phyloP scores from a whole-genome alignment of 2,797 vertebrate species.

The Schizothorax lantsangensis region DNA sequence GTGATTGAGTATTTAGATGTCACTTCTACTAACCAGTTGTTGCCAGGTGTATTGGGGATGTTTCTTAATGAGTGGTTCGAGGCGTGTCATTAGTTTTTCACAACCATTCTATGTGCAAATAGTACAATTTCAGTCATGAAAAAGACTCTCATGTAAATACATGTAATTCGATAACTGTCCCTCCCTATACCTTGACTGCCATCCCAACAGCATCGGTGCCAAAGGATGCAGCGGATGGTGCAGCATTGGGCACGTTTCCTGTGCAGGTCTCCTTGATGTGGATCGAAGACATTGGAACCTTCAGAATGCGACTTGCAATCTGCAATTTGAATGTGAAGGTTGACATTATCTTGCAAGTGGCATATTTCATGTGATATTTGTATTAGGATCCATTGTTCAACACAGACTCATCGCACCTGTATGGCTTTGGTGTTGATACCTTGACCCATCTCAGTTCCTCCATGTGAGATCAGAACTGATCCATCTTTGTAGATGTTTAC shows the following conservation, averaged over 20 bases:
- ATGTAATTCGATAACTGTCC: background rate
- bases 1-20: background rate
- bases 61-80: slow-evolving; percentile 77
- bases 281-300: slow-evolving; percentile 79
- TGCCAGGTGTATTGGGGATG: slow-evolving; percentile 78
- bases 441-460: slow-evolving; percentile 78
- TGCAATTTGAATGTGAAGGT: slow-evolving; percentile 51
- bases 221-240: slow-evolving; percentile 75
- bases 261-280: slow-evolving; percentile 83
- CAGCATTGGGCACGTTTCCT: slow-evolving; percentile 78
- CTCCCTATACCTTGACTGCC: slow-evolving; percentile 78
- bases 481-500: slow-evolving; percentile 78
- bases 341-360: background rate
- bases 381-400: background rate
- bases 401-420: slow-evolving; percentile 66
- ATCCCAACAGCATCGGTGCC: slow-evolving; percentile 82
- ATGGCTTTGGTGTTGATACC: slow-evolving; percentile 78
- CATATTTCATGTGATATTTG: background rate
- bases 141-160: background rate
- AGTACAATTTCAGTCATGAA: slow-evolving; percentile 53
- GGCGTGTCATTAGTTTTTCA: slow-evolving; percentile 80
- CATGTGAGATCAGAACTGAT: slow-evolving; percentile 76
- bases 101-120: slow-evolving; percentile 76
- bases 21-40: slow-evolving; percentile 75
- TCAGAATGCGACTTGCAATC: slow-evolving; percentile 82